phyloP scores from a whole-genome alignment of 35 echinoderm and acorn worm genomes.

The Apostichopus parvimensis region DNA sequence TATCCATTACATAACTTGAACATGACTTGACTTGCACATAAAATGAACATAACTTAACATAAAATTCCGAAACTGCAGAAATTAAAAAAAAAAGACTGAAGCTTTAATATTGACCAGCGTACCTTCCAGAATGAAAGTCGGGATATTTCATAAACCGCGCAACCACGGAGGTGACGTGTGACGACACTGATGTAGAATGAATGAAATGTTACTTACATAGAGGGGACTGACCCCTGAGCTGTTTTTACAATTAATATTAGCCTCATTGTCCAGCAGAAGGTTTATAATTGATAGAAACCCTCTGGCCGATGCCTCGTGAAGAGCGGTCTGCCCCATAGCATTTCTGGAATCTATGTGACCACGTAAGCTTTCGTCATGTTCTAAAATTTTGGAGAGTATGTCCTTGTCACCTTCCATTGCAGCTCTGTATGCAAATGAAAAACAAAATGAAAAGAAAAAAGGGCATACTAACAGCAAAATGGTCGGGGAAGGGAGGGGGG shows the following conservation, averaged over 20 bases:
- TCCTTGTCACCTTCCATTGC: constrained; percentile 57
- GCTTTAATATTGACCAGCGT: too few relatives aligned
- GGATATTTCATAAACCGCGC: too few relatives aligned
- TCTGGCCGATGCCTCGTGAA: constrained; percentile 74
- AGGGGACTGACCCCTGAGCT: constrained; percentile 87
- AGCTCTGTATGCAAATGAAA: constrained; percentile 53
- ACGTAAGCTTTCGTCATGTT: constrained; percentile 58
- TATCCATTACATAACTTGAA: too few relatives aligned
- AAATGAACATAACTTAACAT: too few relatives aligned
- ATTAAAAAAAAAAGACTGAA: too few relatives aligned
- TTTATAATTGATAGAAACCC: constrained; percentile 58
- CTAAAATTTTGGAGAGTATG: constrained; percentile 62
- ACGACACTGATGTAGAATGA: too few relatives aligned
- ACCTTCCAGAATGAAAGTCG: too few relatives aligned
- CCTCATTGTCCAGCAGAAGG: constrained; percentile 67
- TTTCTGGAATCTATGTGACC: constrained; percentile 82
- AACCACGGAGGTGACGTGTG: too few relatives aligned
- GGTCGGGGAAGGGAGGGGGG: too few relatives aligned
- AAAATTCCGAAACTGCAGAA: too few relatives aligned
- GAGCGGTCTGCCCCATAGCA: constrained; percentile 65
- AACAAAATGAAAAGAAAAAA: background rate
- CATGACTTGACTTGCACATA: too few relatives aligned
- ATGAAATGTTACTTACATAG: constrained; percentile 70
- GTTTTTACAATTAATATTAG: constrained; percentile 92
- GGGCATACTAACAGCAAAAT: too few relatives aligned